Percentiles rank a stretch among this genome's conserved stretches.
Conservation (phyloP, 1,140 invertebrate genomes). For the Drosophila serrata region DNA sequence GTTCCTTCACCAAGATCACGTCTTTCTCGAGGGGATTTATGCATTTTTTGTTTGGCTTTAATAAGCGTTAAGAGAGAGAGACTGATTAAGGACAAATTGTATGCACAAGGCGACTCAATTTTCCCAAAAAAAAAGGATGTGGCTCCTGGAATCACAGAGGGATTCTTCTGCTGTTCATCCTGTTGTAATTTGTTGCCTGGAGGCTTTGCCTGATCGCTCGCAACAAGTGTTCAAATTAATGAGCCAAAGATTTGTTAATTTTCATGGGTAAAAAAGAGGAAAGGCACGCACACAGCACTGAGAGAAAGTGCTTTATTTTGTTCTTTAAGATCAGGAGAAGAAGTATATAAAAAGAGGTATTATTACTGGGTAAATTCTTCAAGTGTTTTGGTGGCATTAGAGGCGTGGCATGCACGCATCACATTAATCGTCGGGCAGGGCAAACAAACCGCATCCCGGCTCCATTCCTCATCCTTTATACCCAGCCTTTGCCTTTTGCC, state of each 20-base stretch:
- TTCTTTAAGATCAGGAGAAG: neutral
- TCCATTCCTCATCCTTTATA: conserved; percentile 35
- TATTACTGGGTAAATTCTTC: neutral
- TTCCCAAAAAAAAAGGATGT: conserved; percentile 40
- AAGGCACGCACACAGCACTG: conserved; percentile 36
- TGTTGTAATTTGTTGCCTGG: conserved; percentile 21
- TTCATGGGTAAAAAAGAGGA: conserved; percentile 57
- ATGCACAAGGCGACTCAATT: conserved; percentile 67
- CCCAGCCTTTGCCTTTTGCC: conserved; percentile 42
- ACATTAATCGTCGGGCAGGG: conserved; percentile 68
- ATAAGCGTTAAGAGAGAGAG: conserved; percentile 71
- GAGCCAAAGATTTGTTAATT: conserved; percentile 81
- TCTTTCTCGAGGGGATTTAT: conserved; percentile 14
- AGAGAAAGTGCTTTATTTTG: neutral
- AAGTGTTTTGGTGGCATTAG: conserved; percentile 9
- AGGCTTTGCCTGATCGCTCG: conserved; percentile 12
- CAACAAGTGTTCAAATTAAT: conserved; percentile 81
- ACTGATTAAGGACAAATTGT: conserved; percentile 67
- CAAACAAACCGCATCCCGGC: conserved; percentile 46
- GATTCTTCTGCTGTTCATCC: neutral
- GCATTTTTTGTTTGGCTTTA: conserved; percentile 59
- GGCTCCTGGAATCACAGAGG: conserved; percentile 15
- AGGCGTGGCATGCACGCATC: conserved; percentile 55
- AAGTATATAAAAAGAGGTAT: neutral
- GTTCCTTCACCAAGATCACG: conserved; percentile 23